These are phyloP conservation scores for Teleiodes luculella DNA, from an alignment of 2,888 invertebrate species.

Conservation along the genomic window DNA sequence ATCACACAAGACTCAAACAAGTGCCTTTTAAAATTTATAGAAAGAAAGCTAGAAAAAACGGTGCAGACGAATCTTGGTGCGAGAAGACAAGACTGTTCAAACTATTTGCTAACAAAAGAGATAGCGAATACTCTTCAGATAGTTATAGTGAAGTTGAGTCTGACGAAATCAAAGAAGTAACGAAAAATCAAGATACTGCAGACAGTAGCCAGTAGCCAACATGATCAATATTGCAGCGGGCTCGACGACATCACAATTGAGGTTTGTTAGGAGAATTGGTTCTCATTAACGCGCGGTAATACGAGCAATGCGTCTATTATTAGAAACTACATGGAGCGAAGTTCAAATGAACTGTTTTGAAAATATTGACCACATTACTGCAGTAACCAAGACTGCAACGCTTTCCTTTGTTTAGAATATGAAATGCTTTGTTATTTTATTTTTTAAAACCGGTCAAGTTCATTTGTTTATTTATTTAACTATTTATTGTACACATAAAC, in stretches of 20 bases:
- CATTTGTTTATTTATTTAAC: too few species aligned
- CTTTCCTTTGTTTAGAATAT: neutral
- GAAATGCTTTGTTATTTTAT: neutral
- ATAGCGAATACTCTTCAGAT: constrained; percentile 63
- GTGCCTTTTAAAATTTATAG: constrained; percentile 69
- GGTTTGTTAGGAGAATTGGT: constrained; percentile 23
- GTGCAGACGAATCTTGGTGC: constrained; percentile 61
- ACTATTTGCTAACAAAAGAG: constrained; percentile 55
- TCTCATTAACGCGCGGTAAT: constrained; percentile 2
- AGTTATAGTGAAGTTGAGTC: constrained; percentile 72
- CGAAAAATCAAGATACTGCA: constrained; percentile 19
- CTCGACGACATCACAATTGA: constrained; percentile 24
- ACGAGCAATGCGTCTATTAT: neutral
- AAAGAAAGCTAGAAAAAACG: constrained; percentile 42
- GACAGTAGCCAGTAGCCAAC: constrained; percentile 9
- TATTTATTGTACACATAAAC: too few species aligned
- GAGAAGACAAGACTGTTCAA: constrained; percentile 63
- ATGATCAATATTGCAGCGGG: neutral
- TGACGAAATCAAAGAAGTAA: constrained; percentile 32
- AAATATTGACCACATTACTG: too few species aligned
- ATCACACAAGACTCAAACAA: constrained; percentile 58
- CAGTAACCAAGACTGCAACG: neutral
- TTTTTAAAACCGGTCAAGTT: too few species aligned
- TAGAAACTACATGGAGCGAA: neutral
- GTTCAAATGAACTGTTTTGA: neutral